Percentiles rank a stretch among this genome's conserved stretches.
These are phyloP conservation scores for Metridium senile DNA, from an alignment of 92 coral and sea anemone species.

Conservation along the genomic window DNA sequence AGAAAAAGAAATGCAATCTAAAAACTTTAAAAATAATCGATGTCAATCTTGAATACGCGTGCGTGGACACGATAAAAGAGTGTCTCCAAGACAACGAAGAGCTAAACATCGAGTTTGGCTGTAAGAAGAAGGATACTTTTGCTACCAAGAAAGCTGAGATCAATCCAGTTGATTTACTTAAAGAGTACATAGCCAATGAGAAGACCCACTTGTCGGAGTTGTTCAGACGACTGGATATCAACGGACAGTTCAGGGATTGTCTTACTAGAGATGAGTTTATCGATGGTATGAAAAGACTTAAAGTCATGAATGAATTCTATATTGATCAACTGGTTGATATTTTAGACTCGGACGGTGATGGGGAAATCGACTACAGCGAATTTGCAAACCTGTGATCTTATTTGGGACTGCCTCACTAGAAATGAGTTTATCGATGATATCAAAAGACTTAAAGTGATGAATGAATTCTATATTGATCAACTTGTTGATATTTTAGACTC, in stretches of 20 bases:
- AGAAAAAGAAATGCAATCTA: slow-evolving; percentile 38
- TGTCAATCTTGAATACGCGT: slow-evolving; percentile 52
- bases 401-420: slow-evolving; percentile 66
- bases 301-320: slow-evolving; percentile 65
- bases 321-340: slow-evolving; percentile 68
- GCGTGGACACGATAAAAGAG: slow-evolving; percentile 41
- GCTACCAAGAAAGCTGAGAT: slow-evolving; percentile 58
- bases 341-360: slow-evolving; percentile 78
- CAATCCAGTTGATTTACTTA: slow-evolving; percentile 72
- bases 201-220: slow-evolving; percentile 78
- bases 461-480: slow-evolving; percentile 62
- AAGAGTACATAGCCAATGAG: slow-evolving; percentile 64
- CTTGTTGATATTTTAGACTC: slow-evolving; percentile 68
- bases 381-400: slow-evolving; percentile 65
- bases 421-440: slow-evolving; percentile 74
- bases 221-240: slow-evolving; percentile 66
- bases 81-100: slow-evolving; percentile 47
- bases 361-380: slow-evolving; percentile 89
- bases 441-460: slow-evolving; percentile 72
- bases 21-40: slow-evolving; percentile 49
- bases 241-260: slow-evolving; percentile 74
- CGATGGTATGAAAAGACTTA: slow-evolving; percentile 73
- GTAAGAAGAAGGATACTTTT: slow-evolving; percentile 75
- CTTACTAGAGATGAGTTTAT: slow-evolving; percentile 70
- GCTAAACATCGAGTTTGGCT: slow-evolving; percentile 64